These are phyloP conservation scores for Pseudachorutes palmiensis DNA, from an alignment of 1,140 invertebrate species.

Conservation along the genomic window DNA sequence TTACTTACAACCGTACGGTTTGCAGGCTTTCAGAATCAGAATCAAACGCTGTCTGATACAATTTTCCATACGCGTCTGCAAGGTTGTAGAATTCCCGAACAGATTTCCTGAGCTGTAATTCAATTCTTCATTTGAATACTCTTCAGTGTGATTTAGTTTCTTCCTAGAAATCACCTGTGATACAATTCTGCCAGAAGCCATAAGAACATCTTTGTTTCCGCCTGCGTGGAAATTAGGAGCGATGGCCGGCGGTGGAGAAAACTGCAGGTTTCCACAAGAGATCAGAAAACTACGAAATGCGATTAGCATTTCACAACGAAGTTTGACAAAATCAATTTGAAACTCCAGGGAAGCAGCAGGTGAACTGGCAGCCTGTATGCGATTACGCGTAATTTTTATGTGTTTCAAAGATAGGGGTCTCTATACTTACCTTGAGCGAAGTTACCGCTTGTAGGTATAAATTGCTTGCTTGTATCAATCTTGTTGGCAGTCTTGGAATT, in stretches of 20 bases:
- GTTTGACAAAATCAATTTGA: conserved; percentile 66
- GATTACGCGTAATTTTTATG: too few relatives aligned
- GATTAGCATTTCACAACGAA: conserved; percentile 67
- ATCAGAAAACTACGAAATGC: conserved; percentile 64
- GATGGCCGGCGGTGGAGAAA: conserved; percentile 85
- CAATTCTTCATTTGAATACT: conserved; percentile 10
- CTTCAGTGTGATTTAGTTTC: conserved; percentile 13
- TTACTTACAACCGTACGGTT: conserved; percentile 60
- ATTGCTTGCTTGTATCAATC: conserved; percentile 29
- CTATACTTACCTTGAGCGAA: conserved; percentile 60
- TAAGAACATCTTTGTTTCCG: conserved; percentile 68
- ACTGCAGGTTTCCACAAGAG: conserved; percentile 71
- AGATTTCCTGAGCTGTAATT: conserved; percentile 60
- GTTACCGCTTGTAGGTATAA: conserved; percentile 57
- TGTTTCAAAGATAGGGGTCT: too few relatives aligned
- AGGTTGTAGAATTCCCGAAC: conserved; percentile 63
- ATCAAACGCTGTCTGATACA: conserved; percentile 88
- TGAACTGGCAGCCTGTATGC: conserved; percentile 57
- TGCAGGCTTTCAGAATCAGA: conserved; percentile 75
- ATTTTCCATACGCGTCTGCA: conserved; percentile 65
- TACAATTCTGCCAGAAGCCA: conserved; percentile 71
- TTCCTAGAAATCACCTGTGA: conserved; percentile 50
- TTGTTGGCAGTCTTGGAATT: conserved; percentile 7
- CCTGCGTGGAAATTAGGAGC: conserved; percentile 64
- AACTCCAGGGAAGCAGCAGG: conserved; percentile 61